Percentiles rank a stretch among this genome's conserved stretches.
Conservation (phyloP, 2,113 vertebrate species). For the Dasyprocta punctata region DNA sequence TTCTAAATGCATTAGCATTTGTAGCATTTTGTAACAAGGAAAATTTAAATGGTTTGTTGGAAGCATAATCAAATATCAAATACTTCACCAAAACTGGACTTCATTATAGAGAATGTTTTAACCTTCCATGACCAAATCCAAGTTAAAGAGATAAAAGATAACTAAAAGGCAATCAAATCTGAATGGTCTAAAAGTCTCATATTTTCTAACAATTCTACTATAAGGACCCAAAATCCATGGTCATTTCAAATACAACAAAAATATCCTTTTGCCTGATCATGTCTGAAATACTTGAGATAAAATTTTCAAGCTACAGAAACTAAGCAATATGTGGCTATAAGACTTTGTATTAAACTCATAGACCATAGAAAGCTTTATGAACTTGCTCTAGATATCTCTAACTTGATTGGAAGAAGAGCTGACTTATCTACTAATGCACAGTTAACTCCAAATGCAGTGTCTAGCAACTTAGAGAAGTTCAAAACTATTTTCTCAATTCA, state of each 20-base stretch:
- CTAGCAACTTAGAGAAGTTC: neutral
- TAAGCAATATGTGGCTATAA: neutral
- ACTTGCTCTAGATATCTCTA: neutral
- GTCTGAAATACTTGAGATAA: constrained; percentile 16
- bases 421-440: neutral
- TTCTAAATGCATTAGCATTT: neutral
- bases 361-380: neutral
- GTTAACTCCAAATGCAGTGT: neutral
- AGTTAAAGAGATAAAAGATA: neutral
- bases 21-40: constrained; percentile 28
- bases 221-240: neutral
- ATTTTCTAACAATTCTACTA: neutral
- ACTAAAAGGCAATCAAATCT: neutral
- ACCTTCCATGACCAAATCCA: constrained; percentile 2
- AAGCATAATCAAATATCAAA: constrained; percentile 17
- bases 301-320: neutral
- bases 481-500: neutral
- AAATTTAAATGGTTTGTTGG: constrained; percentile 28
- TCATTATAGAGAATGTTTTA: neutral
- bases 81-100: constrained; percentile 50
- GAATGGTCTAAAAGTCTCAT: neutral
- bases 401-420: neutral
- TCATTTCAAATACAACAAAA: neutral
- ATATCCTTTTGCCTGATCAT: neutral
- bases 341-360: neutral